These are phyloP conservation scores for Apteryx mantelli DNA, from an alignment of 2,113 vertebrate species.

Conservation along the genomic window DNA sequence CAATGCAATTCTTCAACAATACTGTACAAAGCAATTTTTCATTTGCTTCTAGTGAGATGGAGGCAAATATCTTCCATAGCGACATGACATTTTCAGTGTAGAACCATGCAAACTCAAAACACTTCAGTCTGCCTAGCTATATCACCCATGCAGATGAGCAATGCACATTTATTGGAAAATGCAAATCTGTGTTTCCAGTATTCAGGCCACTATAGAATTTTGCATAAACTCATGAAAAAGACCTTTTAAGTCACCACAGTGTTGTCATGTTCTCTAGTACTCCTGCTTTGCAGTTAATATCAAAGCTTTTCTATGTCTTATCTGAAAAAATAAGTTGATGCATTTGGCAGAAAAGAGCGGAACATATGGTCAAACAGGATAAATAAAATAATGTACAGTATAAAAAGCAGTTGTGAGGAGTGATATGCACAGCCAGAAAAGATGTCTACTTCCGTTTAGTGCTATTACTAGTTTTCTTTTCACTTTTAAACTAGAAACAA, in stretches of 20 bases:
- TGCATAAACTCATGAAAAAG: background rate
- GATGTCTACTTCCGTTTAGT: background rate
- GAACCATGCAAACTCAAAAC: background rate
- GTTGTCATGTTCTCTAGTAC: background rate
- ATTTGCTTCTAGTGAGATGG: background rate
- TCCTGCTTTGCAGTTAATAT: background rate
- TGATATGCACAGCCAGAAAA: background rate
- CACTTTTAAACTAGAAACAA: background rate
- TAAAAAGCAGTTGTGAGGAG: background rate
- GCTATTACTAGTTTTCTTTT: background rate
- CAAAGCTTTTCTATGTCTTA: background rate
- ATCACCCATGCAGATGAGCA: background rate
- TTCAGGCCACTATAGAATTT: background rate
- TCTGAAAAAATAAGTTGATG: background rate
- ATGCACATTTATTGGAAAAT: background rate
- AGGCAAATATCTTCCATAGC: background rate
- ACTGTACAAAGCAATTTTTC: background rate
- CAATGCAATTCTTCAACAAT: too few species aligned
- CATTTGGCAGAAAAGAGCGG: background rate
- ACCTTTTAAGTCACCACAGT: background rate
- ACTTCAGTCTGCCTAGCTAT: background rate
- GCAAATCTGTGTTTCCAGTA: conserved; percentile 7
- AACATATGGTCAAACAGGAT: background rate
- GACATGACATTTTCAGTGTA: background rate
- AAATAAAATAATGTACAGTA: background rate